These are phyloP conservation scores for Rhagologus leucostigma DNA, from an alignment of 2,113 vertebrate genomes.

Conservation along the genomic window DNA sequence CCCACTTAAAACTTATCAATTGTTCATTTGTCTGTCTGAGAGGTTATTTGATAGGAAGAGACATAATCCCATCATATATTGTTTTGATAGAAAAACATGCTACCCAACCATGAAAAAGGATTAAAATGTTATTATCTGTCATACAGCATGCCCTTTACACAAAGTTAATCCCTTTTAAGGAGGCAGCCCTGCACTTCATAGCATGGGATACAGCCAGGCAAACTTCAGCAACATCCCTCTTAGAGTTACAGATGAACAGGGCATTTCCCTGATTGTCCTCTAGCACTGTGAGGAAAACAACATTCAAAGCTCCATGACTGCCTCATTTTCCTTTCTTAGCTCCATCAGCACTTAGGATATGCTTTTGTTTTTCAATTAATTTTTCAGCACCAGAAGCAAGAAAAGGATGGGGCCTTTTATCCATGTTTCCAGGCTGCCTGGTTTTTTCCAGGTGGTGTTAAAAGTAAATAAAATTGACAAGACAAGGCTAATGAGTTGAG, in stretches of 20 bases:
- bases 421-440: background rate
- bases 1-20: background rate
- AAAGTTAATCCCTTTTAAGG: background rate
- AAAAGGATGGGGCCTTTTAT: background rate
- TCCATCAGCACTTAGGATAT: background rate
- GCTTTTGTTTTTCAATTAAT: background rate
- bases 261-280: background rate
- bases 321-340: background rate
- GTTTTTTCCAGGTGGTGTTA: background rate
- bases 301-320: background rate
- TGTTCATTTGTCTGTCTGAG: background rate
- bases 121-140: background rate
- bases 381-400: background rate
- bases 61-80: background rate
- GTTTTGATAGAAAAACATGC: background rate
- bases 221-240: background rate
- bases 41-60: background rate
- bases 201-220: background rate
- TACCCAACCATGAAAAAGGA: background rate
- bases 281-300: background rate
- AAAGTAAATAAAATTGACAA: background rate
- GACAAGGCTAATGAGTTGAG: background rate
- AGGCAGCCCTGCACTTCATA: background rate
- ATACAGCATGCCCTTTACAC: background rate
- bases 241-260: background rate